These are phyloP conservation scores for Cantharis rufa DNA, from an alignment of 2,888 invertebrate genomes.

Conservation along the genomic window DNA sequence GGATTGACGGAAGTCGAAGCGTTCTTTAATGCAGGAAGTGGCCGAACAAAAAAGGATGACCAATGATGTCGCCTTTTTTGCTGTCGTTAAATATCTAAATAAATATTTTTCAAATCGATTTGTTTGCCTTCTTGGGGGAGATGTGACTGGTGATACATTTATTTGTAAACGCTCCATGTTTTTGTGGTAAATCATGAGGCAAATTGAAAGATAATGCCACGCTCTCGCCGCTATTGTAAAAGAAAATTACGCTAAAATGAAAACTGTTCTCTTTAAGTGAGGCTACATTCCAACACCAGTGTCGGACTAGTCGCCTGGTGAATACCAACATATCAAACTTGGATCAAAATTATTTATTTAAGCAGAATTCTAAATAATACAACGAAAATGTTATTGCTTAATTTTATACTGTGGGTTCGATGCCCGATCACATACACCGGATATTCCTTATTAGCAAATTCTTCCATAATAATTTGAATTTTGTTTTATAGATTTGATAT, in stretches of 20 bases:
- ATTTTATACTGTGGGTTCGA: no score
- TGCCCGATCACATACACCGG: no score
- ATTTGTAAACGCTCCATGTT: conserved; percentile 14
- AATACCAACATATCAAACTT: no score
- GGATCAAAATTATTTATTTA: no score
- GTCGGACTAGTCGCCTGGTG: background rate
- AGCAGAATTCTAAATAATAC: no score
- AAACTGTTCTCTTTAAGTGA: background rate
- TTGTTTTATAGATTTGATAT: no score
- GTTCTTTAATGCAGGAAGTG: conserved; percentile 45
- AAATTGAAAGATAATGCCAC: conserved; percentile 17
- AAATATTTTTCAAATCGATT: conserved; percentile 44
- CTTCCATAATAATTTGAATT: no score
- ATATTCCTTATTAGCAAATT: no score
- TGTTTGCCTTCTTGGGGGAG: conserved; percentile 29
- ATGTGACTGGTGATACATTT: conserved; percentile 29
- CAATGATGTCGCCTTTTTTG: conserved; percentile 43
- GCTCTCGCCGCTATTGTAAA: background rate
- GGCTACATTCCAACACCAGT: background rate
- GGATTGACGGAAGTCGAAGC: conserved; percentile 48
- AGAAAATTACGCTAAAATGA: background rate
- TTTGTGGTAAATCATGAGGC: conserved; percentile 28
- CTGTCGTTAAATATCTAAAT: conserved; percentile 43
- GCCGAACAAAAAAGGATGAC: conserved; percentile 44
- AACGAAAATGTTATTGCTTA: no score